Conservation (phyloP, 1,140 invertebrate species). For the Apis florea region DNA sequence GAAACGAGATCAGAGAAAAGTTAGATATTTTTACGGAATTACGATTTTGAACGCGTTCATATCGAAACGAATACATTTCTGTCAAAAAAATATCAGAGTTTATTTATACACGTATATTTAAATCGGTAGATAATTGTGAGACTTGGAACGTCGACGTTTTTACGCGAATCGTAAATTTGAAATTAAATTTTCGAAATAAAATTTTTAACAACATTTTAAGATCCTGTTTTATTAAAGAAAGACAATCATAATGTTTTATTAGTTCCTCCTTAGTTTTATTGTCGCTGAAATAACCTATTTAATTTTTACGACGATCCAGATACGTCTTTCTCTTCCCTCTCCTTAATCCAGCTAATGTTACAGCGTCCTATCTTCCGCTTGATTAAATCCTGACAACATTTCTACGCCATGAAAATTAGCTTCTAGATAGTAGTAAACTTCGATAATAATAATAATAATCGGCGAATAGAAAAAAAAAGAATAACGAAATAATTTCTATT, state of each 20-base stretch:
- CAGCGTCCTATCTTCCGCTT: not conserved
- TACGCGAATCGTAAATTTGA: not conserved
- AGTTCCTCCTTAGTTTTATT: not conserved
- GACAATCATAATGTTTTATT: not conserved
- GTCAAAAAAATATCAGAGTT: too few relatives aligned
- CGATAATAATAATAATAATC: too few relatives aligned
- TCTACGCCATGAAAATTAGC: not conserved
- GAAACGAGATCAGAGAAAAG: not conserved
- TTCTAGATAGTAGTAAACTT: not conserved
- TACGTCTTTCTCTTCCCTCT: not conserved
- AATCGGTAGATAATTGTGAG: too few relatives aligned
- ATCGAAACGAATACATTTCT: not conserved
- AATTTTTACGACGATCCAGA: not conserved
- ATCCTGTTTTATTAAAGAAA: not conserved
- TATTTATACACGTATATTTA: too few relatives aligned
- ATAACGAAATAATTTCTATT: not conserved
- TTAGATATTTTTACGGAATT: not conserved
- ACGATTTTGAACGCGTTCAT: not conserved
- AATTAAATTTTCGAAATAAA: not conserved
- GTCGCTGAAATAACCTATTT: not conserved
- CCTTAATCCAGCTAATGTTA: not conserved
- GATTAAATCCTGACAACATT: not conserved
- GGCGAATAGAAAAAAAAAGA: not conserved
- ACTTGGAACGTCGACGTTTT: too few relatives aligned
- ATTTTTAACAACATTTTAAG: constrained; percentile 1